Conservation (phyloP, 2,113 vertebrate species). For the Campylorhamphus procurvoides region DNA sequence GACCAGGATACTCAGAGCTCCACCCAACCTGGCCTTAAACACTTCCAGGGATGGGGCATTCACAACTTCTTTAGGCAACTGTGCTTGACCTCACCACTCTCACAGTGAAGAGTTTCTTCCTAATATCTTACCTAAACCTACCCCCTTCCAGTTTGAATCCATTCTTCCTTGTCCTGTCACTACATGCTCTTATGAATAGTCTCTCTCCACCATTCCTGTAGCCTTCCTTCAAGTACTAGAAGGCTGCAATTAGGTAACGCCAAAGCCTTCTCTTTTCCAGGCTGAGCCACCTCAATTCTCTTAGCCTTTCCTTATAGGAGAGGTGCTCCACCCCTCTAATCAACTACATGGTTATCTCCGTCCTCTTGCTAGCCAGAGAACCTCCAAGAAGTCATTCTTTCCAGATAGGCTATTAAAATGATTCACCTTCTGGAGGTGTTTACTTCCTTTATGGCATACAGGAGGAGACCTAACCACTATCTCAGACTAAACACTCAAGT, state of each 20-base stretch:
- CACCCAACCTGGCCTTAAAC: background rate
- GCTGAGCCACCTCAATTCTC: background rate
- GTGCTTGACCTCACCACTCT: background rate
- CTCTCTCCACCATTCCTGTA: background rate
- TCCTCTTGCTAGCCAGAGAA: background rate
- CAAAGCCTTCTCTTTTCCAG: background rate
- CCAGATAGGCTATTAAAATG: conserved; percentile 17
- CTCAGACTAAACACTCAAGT: background rate
- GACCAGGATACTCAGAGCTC: background rate
- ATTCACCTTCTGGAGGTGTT: conserved; percentile 24
- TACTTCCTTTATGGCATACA: background rate
- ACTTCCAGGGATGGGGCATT: background rate
- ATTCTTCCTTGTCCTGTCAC: background rate
- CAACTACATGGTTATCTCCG: background rate
- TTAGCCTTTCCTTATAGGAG: background rate
- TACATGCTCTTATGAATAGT: background rate
- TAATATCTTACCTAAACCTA: background rate
- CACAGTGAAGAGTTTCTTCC: background rate
- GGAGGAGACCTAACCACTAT: background rate
- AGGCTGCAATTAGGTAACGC: background rate
- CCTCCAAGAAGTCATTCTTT: conserved; percentile 10
- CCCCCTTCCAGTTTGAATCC: background rate
- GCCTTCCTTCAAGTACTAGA: background rate
- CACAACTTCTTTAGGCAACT: background rate
- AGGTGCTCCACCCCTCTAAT: background rate